Conservation (phyloP, 2,113 vertebrate species). For the Nerophis ophidion region DNA sequence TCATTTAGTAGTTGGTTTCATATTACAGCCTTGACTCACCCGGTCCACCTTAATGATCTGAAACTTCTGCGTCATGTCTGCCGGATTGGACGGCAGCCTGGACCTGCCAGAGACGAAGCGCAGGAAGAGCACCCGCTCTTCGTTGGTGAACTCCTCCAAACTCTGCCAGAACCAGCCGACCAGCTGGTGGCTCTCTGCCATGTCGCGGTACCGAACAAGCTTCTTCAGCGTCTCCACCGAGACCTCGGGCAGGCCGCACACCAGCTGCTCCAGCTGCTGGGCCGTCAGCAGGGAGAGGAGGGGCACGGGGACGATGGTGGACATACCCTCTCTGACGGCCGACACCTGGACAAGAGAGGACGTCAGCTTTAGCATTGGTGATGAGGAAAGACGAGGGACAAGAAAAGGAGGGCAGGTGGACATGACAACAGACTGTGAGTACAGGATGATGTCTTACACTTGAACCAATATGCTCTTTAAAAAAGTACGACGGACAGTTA, state of each 20-base stretch:
- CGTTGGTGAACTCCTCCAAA: constrained; percentile 78
- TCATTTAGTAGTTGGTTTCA: not conserved
- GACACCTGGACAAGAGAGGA: constrained; percentile 61
- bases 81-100: constrained; percentile 74
- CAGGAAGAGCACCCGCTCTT: constrained; percentile 78
- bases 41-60: constrained; percentile 80
- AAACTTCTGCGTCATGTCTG: constrained; percentile 77
- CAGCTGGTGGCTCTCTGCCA: constrained; percentile 74
- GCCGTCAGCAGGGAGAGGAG: constrained; percentile 77
- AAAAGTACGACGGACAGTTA: no score
- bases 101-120: constrained; percentile 78
- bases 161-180: constrained; percentile 79
- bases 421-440: constrained; percentile 10
- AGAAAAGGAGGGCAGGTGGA: constrained; percentile 25
- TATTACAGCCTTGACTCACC: constrained; percentile 45
- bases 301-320: constrained; percentile 76
- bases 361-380: constrained; percentile 41
- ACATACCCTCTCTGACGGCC: constrained; percentile 78
- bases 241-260: constrained; percentile 77
- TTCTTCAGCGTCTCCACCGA: constrained; percentile 77
- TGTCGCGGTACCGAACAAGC: constrained; percentile 78
- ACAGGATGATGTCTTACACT: not conserved
- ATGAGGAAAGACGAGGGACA: constrained; percentile 20
- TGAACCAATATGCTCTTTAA: no score
- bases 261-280: constrained; percentile 77